Evolutionary conservation across 2,797 vertebrate genomes (phyloP), one percentile per base, ranked within the genome.

Genomic region (Coracias cyanogaster): DNA sequence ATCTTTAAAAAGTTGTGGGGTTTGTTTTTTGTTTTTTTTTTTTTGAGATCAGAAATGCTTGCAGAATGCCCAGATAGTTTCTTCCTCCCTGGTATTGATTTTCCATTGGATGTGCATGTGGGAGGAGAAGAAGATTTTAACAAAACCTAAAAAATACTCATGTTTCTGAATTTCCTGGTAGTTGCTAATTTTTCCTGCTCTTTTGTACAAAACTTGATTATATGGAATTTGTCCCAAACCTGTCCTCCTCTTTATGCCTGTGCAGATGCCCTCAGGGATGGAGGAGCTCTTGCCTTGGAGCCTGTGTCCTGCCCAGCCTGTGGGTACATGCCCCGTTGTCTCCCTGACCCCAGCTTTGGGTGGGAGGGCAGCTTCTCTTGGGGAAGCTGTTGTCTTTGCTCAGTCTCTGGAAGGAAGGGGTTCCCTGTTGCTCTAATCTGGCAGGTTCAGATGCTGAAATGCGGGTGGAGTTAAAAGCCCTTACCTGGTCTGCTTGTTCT

Each of bases 161-260:
- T 46, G 37, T 86, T 86, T 83, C 69, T 90, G 55, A 60, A 49
- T 83, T 85, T 92, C 37, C 61, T 74, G 49, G 26, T 16, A 58
- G 24, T 46, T 81, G n/a, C 17, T 83, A 5, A 72, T 93, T 94
- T 69, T 57, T 29, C 43, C 51, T 67, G 17, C 24, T 60, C 10
- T 83, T 69, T 65, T 81, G 19, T 57, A 31, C 21, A 49, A 69
- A 81, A 46, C 17, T 51, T 57, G 12, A 2, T 65, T 69, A 3
- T 57, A 28, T 8, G 0, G 0, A 35, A 49, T 87, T 83, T 66
- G 11, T 62, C 61, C 25, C 29, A 41, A 2, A 41, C 17, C 8
- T 2, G 3, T 39, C 43, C 41, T 72, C 24, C 29, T 70, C 37
- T 15, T 61, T 12, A 33, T 60, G 69, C 62, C 28, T 0, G 0